These are phyloP conservation scores for Nemopilema nomurai DNA, from an alignment of 30 jellyfish, hydroid and myxozoan species.

Conservation along the genomic window DNA sequence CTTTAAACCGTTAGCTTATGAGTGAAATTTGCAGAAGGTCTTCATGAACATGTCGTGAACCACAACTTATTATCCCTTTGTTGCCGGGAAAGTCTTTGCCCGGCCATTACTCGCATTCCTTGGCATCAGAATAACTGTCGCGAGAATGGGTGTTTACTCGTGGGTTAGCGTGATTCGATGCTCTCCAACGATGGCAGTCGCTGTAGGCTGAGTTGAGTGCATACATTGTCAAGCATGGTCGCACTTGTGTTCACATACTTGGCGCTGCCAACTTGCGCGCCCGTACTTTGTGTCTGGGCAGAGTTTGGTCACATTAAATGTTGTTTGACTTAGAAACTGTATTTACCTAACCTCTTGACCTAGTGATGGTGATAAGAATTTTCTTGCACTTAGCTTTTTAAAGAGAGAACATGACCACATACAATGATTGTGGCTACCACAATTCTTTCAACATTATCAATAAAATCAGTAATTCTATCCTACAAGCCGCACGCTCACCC, in stretches of 20 bases:
- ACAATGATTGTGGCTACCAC: neutral
- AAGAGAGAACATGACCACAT: neutral
- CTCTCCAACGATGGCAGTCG: neutral
- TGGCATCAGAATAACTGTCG: neutral
- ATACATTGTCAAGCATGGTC: neutral
- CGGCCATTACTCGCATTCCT: neutral
- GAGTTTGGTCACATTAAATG: slow-evolving; percentile 24
- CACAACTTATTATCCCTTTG: neutral
- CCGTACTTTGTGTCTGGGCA: slow-evolving; percentile 31
- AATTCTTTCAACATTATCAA: neutral
- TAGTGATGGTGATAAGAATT: neutral
- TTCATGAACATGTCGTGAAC: neutral
- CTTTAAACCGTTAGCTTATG: neutral
- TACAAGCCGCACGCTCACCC: neutral
- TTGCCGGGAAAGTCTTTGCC: neutral
- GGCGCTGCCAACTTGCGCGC: slow-evolving; percentile 5
- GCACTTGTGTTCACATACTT: slow-evolving; percentile 10
- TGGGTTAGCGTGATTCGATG: neutral
- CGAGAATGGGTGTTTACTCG: neutral
- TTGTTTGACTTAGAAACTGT: slow-evolving; percentile 10
- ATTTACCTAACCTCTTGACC: slow-evolving; percentile 16
- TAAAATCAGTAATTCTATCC: neutral
- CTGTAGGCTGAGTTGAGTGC: neutral
- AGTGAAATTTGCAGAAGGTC: neutral
- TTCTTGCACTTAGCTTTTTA: neutral